A percentile compares a stretch with the other conserved stretches of the same genome.
Evolutionary conservation across 2,888 invertebrate species (phyloP).

Genomic region (Thysanoteuthis rhombus): DNA sequence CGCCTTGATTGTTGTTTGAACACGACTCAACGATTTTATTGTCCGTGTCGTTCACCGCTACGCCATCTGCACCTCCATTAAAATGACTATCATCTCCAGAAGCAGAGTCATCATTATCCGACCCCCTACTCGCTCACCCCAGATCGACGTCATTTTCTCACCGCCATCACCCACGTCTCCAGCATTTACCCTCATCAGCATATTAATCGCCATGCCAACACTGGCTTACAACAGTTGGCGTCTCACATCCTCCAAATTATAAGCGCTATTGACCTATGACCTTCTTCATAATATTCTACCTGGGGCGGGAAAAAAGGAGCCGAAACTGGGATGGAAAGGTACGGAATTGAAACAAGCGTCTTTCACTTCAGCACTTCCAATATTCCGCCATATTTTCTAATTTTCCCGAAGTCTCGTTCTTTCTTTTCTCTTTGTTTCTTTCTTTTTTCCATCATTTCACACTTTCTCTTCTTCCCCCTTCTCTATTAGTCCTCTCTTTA

Average conservation of each 20-base stretch:
- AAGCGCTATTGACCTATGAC: not conserved
- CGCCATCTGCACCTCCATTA: not conserved
- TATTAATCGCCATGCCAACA: not conserved
- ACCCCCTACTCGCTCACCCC: not conserved
- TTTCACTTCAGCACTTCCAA: not conserved
- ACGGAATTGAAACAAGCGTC: not conserved
- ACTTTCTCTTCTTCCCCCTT: not conserved
- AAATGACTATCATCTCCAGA: not conserved
- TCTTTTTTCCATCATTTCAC: not conserved
- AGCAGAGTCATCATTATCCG: not conserved
- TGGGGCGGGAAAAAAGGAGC: not conserved
- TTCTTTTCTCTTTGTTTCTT: not conserved
- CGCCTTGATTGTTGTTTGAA: no score
- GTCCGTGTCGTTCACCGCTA: no score
- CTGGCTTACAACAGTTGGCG: not conserved
- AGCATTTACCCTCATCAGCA: not conserved
- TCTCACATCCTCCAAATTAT: slow-evolving; percentile 12
- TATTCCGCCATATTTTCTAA: not conserved
- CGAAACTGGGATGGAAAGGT: not conserved
- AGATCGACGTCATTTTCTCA: not conserved
- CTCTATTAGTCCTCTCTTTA: no score
- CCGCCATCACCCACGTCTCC: not conserved
- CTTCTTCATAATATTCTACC: not conserved
- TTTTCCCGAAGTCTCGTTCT: not conserved
- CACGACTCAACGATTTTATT: no score